Conservation (phyloP, 2,888 invertebrate species). For the Ornithoptera alexandrae region DNA sequence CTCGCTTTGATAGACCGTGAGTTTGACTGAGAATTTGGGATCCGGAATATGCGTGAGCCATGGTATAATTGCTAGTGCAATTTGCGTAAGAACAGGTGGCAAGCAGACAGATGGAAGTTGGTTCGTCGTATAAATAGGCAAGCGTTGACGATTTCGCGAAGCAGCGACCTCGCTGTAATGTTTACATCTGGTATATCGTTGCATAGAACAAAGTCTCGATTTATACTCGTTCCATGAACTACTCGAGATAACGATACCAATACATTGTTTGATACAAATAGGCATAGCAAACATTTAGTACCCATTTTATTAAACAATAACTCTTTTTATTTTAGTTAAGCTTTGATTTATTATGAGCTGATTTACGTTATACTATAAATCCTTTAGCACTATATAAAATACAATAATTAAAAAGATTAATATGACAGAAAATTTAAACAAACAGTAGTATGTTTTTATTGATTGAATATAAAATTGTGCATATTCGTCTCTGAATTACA, state of each 20-base stretch:
- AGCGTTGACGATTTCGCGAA: conserved; percentile 70
- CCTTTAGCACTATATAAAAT: too few species aligned
- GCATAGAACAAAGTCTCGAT: conserved; percentile 42
- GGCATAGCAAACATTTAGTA: neutral
- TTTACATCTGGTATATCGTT: conserved; percentile 65
- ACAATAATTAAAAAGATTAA: too few species aligned
- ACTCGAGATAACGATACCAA: conserved; percentile 37
- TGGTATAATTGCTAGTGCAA: conserved; percentile 36
- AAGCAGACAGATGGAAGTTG: conserved; percentile 76
- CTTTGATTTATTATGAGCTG: neutral
- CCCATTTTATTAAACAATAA: neutral
- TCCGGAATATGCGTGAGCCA: conserved; percentile 29
- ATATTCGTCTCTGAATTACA: too few species aligned
- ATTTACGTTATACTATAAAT: too few species aligned
- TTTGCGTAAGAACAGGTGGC: conserved; percentile 55
- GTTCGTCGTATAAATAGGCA: conserved; percentile 65
- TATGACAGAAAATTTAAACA: too few species aligned
- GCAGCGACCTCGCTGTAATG: conserved; percentile 69
- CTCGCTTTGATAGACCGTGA: conserved; percentile 48
- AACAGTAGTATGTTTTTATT: too few species aligned
- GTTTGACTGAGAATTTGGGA: conserved; percentile 35
- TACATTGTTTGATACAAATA: conserved; percentile 21
- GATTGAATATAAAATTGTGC: too few species aligned
- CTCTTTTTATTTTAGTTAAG: neutral
- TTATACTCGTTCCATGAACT: conserved; percentile 41